Evolutionary conservation across 2,113 vertebrate genomes (phyloP).

Genomic region (Tachysurus vachellii): DNA sequence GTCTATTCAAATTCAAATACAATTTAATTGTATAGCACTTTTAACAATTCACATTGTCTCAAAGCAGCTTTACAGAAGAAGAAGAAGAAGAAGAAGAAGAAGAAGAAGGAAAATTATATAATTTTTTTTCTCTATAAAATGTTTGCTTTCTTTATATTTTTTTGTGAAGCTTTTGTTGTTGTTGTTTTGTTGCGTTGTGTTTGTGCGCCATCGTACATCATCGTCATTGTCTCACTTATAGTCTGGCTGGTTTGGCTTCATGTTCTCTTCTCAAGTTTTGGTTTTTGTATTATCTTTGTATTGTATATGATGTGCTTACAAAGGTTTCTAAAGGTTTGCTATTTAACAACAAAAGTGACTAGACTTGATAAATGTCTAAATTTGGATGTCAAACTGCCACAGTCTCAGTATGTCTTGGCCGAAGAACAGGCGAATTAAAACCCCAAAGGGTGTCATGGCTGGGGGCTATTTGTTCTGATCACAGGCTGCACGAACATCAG

Average conservation of each 20-base stretch:
- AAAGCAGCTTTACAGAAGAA: too few relatives aligned
- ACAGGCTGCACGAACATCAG: constrained; percentile 11
- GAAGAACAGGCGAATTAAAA: constrained; percentile 16
- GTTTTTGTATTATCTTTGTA: neutral
- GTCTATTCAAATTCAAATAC: too few relatives aligned
- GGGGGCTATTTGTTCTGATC: constrained; percentile 37
- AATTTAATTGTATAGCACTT: too few relatives aligned
- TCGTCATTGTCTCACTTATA: too few relatives aligned
- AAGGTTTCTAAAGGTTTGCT: neutral
- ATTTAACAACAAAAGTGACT: neutral
- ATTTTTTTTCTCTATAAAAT: too few relatives aligned
- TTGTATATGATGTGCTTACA: neutral
- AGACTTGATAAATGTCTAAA: neutral
- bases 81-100: too few relatives aligned
- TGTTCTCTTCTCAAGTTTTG: too few relatives aligned
- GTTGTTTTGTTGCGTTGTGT: neutral
- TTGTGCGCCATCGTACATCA: too few relatives aligned
- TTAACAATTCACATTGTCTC: too few relatives aligned
- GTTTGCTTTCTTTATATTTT: neutral
- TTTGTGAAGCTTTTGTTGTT: neutral
- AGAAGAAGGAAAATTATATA: too few relatives aligned
- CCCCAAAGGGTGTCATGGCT: neutral
- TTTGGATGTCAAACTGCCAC: constrained; percentile 2
- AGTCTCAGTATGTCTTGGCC: constrained; percentile 19
- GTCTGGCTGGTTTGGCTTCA: too few relatives aligned